Percentiles rank a stretch among this genome's conserved stretches.
phyloP scores from a whole-genome alignment of 2,797 vertebrate species.

The Tragelaphus oryx region DNA sequence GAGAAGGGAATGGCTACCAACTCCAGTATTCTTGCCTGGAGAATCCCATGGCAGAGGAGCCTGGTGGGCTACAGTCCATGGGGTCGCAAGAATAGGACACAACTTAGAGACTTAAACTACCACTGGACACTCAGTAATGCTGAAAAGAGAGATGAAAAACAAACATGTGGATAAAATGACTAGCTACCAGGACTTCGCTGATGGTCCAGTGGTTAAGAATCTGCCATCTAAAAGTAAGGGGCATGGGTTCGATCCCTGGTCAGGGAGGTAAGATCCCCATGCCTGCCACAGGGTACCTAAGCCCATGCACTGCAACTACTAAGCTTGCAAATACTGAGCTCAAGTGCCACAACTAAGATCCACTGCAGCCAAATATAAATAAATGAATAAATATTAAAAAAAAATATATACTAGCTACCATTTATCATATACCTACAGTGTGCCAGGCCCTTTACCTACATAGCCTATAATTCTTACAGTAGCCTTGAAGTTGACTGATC shows the following conservation, averaged over 20 bases:
- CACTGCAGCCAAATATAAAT: not conserved
- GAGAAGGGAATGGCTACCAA: not conserved
- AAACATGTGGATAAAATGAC: not conserved
- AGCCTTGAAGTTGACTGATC: not conserved
- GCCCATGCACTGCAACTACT: not conserved
- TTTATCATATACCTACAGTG: not conserved
- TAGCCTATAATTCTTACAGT: not conserved
- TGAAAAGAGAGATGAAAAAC: not conserved
- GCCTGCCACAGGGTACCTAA: not conserved
- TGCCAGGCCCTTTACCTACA: not conserved
- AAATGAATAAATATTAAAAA: not conserved
- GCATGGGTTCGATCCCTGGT: not conserved
- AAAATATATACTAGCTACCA: not conserved
- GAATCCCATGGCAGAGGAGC: not conserved
- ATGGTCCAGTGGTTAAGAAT: not conserved
- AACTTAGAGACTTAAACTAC: not conserved
- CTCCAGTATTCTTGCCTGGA: not conserved
- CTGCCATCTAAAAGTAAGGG: not conserved
- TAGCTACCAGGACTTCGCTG: not conserved
- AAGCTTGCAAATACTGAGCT: not conserved
- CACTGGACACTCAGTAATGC: not conserved
- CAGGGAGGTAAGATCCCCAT: not conserved
- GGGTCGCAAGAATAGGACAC: not conserved
- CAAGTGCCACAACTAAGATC: not conserved
- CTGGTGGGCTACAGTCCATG: not conserved